Base-by-base conservation (phyloP, 1,140 invertebrate genomes). In the Dysdera silvatica region DNA sequence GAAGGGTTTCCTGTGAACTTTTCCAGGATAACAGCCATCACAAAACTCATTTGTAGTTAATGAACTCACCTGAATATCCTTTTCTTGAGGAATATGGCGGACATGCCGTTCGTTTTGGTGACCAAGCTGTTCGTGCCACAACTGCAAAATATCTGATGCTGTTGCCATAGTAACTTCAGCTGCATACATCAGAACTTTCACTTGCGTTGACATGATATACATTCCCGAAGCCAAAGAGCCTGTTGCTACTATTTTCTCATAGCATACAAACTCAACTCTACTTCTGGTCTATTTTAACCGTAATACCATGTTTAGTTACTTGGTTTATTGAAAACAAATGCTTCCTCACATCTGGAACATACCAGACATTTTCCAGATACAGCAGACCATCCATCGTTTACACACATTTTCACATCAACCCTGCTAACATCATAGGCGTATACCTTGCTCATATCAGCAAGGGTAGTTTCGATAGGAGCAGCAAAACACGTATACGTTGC, bases 341-440 rank as follows among this genome's bases (percentile, higher is more conserved):
- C 24, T 26, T 10, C 29, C 23, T 45, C n/a, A 48, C 24, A 48
- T 48, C 45, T 26, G 45, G 45, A n/a, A 48, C 45, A 48, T 48
- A 48, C 45, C 45, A 48, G 24, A 48, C 45, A 48, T 23, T 48
- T n/a, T n/a, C n/a, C n/a, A n/a, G n/a, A n/a, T n/a, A n/a, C 45
- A 48, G 24, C 23, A 12, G 24, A 48, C 23, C 45, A 48, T 48
- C n/a, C 23, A 18, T 6, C 41, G 16, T 45, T 7, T n/a, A 48
- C 12, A 26, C 18, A 48, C 24, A 24, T 26, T 48, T 48, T 7
- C 10, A 48, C 29, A n/a, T 48, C 29, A 26, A 48, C 29, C 29
- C 24, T 26, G 6, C 45, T 7, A 24, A 26, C 24, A 8, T 20
- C 41, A 45, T 45, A 45, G 6, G n/a, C 41, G 23, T 45, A 45